phyloP scores from a whole-genome alignment of 2,888 invertebrate species.

The Melipona bicolor region DNA sequence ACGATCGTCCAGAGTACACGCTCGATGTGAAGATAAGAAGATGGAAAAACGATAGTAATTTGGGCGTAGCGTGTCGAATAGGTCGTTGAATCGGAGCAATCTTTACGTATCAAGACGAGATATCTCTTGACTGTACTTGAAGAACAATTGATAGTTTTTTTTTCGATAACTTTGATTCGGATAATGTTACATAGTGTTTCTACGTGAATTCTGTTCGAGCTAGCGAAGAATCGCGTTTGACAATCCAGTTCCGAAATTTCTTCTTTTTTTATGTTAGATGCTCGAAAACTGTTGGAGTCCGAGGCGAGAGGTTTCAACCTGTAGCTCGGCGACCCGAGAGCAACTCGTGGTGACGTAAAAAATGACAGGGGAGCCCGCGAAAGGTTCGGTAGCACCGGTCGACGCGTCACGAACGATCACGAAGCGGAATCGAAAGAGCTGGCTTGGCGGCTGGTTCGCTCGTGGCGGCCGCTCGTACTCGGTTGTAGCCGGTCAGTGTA shows the following conservation, averaged over 20 bases:
- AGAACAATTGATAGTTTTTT: neutral
- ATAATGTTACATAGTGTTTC: neutral
- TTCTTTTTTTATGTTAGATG: too few relatives aligned
- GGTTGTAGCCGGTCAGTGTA: constrained; percentile 52
- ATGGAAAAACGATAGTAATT: neutral
- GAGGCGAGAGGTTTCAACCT: neutral
- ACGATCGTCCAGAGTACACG: too few relatives aligned
- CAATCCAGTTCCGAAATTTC: too few relatives aligned
- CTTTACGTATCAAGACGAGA: neutral
- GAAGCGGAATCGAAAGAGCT: constrained; percentile 29
- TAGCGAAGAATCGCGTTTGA: too few relatives aligned
- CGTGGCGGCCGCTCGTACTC: constrained; percentile 17
- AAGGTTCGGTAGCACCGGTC: constrained; percentile 14
- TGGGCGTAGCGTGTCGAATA: neutral
- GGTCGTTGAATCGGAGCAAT: neutral
- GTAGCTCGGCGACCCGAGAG: neutral
- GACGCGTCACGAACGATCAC: constrained; percentile 27
- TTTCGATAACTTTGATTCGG: neutral
- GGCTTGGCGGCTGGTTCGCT: neutral
- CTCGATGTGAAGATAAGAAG: neutral
- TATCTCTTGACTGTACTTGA: too few relatives aligned
- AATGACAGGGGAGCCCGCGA: constrained; percentile 1
- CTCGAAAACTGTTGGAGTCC: too few relatives aligned
- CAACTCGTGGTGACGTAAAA: neutral
- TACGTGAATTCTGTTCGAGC: neutral